Evolutionary conservation across 2,797 vertebrate genomes (phyloP).

Genomic region (Heterohyrax brucei): DNA sequence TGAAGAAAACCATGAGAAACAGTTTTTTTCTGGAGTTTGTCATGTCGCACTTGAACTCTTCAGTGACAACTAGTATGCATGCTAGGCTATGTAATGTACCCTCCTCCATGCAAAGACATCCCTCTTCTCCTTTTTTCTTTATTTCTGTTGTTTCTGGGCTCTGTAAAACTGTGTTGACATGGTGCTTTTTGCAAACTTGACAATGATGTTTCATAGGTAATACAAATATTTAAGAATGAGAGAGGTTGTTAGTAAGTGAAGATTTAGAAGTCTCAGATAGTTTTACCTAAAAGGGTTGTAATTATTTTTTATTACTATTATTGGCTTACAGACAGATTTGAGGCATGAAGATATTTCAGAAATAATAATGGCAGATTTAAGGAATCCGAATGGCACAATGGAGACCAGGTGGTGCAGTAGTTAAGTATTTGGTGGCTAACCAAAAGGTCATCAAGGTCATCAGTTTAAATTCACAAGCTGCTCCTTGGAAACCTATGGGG

Average conservation of each 20-base stretch:
- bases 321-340: slow-evolving; percentile 7
- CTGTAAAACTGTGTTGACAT: not conserved
- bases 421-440: not conserved
- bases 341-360: slow-evolving; percentile 1
- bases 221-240: slow-evolving; percentile 5
- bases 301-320: not conserved
- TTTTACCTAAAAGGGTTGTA: not conserved
- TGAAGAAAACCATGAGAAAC: not conserved
- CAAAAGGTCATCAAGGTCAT: not conserved
- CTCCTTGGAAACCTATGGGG: too few species aligned
- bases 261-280: not conserved
- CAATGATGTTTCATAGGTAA: not conserved
- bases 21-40: not conserved
- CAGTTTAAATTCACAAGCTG: not conserved
- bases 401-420: not conserved
- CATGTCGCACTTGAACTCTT: not conserved
- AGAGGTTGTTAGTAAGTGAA: not conserved
- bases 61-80: not conserved
- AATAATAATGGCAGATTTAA: slow-evolving; percentile 27
- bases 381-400: not conserved
- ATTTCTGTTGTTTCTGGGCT: not conserved
- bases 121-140: not conserved
- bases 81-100: not conserved
- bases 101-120: not conserved
- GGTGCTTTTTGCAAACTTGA: not conserved